phyloP scores from a whole-genome alignment of 2,113 vertebrate species.

The Rhinolophus sinicus region DNA sequence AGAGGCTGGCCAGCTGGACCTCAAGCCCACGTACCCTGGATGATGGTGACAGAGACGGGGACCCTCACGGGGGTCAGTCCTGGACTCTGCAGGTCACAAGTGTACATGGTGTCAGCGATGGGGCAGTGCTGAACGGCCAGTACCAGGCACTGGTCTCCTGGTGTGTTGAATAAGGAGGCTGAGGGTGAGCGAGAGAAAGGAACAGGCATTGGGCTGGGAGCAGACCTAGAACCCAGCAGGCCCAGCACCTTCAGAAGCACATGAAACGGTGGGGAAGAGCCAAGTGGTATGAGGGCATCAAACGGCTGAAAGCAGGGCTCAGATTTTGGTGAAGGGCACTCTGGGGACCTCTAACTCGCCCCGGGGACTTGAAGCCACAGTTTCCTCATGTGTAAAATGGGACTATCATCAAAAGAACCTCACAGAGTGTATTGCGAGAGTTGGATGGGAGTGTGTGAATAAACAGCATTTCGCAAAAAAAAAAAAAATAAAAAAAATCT shows the following conservation, averaged over 20 bases:
- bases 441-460: background rate
- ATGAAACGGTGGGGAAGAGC: background rate
- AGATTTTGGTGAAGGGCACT: background rate
- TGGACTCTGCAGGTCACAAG: conserved; percentile 66
- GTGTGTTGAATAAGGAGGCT: background rate
- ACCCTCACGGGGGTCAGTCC: background rate
- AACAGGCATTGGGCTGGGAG: background rate
- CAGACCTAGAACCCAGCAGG: background rate
- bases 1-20: accelerated
- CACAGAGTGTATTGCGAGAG: background rate
- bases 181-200: background rate
- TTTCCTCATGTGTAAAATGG: background rate
- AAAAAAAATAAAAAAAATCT: background rate
- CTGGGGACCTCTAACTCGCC: background rate
- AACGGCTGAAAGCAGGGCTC: too few relatives aligned
- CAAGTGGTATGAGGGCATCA: background rate
- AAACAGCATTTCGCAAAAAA: background rate
- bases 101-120: background rate
- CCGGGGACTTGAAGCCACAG: background rate
- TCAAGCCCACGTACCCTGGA: conserved; percentile 54
- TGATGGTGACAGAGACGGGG: conserved; percentile 46
- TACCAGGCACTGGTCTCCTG: conserved; percentile 48
- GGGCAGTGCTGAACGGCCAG: conserved; percentile 60
- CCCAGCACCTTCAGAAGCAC: background rate
- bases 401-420: background rate